Percentiles rank a stretch among this genome's conserved stretches.
Evolutionary conservation across 2,888 invertebrate genomes (phyloP).

Genomic region (Scaptomyza caliginosa): DNA sequence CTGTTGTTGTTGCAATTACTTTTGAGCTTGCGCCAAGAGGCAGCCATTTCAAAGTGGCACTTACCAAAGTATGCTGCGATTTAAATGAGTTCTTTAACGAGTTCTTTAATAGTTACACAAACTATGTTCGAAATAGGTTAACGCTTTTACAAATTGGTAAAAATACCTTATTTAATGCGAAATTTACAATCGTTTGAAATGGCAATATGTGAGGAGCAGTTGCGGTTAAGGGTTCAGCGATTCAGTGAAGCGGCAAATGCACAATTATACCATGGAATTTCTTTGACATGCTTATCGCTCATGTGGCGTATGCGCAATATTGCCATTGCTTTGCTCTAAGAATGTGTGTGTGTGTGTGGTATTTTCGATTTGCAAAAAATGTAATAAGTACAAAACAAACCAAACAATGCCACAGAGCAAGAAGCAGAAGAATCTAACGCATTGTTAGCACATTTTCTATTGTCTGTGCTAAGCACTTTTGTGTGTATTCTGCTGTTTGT

Average conservation of each 20-base stretch:
- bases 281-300: constrained; percentile 37
- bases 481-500: constrained; percentile 10
- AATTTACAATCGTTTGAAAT: constrained; percentile 55
- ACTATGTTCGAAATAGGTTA: no score
- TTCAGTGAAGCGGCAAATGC: constrained; percentile 63
- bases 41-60: constrained; percentile 11
- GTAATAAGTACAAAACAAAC: constrained; percentile 16
- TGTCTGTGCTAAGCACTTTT: constrained; percentile 49
- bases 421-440: constrained; percentile 29
- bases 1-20: constrained; percentile 40
- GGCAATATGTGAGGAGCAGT: constrained; percentile 19
- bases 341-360: constrained; percentile 12
- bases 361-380: constrained; percentile 26
- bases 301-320: constrained; percentile 69
- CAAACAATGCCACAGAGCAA: constrained; percentile 45
- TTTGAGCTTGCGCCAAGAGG: constrained; percentile 38
- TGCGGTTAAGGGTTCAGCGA: constrained; percentile 37
- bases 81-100: neutral
- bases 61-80: constrained; percentile 16
- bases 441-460: constrained; percentile 52
- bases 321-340: constrained; percentile 8
- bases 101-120: neutral
- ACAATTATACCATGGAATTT: constrained; percentile 59
- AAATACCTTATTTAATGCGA: constrained; percentile 1
- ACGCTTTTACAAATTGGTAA: no score